Conservation (phyloP, 2,888 invertebrate genomes). For the Drosophila cognata region DNA sequence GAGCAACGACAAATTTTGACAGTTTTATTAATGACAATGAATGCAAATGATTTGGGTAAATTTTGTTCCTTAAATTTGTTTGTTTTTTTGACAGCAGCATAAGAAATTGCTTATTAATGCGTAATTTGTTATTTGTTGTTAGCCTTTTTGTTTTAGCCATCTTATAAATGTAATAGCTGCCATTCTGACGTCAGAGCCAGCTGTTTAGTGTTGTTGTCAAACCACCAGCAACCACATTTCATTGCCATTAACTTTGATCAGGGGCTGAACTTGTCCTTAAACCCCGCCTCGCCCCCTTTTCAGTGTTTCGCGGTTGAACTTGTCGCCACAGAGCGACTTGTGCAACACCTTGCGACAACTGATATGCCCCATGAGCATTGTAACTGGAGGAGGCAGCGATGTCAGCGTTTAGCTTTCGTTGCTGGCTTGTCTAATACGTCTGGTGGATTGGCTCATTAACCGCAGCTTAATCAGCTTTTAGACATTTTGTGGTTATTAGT, state of each 20-base stretch:
- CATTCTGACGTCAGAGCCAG: not conserved
- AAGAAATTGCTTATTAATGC: not conserved
- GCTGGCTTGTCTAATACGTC: not conserved
- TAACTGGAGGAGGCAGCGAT: not conserved
- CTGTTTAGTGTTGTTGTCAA: not conserved
- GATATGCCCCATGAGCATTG: constrained; percentile 51
- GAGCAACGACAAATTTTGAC: constrained; percentile 33
- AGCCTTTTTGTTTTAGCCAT: not conserved
- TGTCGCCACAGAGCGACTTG: constrained; percentile 52
- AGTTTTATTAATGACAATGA: constrained; percentile 32
- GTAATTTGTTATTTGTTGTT: not conserved
- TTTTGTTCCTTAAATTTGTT: not conserved
- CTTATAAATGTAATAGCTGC: not conserved
- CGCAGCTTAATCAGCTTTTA: constrained; percentile 76
- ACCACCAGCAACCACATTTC: constrained; percentile 10
- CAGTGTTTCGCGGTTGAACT: constrained; percentile 39
- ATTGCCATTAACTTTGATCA: constrained; percentile 17
- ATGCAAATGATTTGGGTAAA: constrained; percentile 5
- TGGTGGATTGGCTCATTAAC: constrained; percentile 68
- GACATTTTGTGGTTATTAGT: constrained; percentile 73
- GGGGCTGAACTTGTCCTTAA: constrained; percentile 21
- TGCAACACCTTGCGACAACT: constrained; percentile 53
- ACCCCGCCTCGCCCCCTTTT: not conserved
- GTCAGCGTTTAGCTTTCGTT: not conserved
- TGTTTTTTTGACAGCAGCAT: not conserved